phyloP scores from a whole-genome alignment of 2,888 invertebrate species.

The Sarcophaga caerulescens region DNA sequence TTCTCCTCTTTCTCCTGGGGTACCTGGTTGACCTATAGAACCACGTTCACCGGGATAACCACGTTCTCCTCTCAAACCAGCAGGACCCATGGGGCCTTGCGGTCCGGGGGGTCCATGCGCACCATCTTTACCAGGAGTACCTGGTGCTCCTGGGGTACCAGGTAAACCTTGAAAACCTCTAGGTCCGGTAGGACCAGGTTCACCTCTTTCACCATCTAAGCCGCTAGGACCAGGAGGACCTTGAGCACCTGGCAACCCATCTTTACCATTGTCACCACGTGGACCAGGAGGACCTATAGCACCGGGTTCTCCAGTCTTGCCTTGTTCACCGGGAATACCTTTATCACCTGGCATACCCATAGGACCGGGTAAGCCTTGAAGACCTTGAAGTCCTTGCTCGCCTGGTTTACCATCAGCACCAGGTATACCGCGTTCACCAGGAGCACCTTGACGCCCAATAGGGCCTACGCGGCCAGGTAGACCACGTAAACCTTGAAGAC shows the following conservation, averaged over 20 bases:
- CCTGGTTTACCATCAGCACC: slow-evolving; percentile 94
- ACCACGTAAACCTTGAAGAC: slow-evolving; percentile 84
- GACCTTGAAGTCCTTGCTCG: slow-evolving; percentile 89
- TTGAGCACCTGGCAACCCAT: slow-evolving; percentile 88
- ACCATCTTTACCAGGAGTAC: slow-evolving; percentile 91
- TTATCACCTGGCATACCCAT: slow-evolving; percentile 86
- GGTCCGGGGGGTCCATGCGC: slow-evolving; percentile 87
- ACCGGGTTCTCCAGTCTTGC: slow-evolving; percentile 88
- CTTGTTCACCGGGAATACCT: slow-evolving; percentile 88
- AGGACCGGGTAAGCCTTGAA: slow-evolving; percentile 90
- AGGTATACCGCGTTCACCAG: slow-evolving; percentile 88
- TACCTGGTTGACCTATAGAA: slow-evolving; percentile 84
- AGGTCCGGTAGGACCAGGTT: slow-evolving; percentile 88
- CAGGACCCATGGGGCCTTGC: slow-evolving; percentile 83
- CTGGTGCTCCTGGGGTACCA: slow-evolving; percentile 87
- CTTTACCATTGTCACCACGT: slow-evolving; percentile 89
- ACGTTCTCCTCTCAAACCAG: slow-evolving; percentile 85
- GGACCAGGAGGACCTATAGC: slow-evolving; percentile 89
- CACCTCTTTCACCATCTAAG: slow-evolving; percentile 88
- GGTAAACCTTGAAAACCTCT: slow-evolving; percentile 88
- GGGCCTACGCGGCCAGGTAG: slow-evolving; percentile 87
- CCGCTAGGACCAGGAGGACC: slow-evolving; percentile 88
- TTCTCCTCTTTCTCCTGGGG: slow-evolving; percentile 82
- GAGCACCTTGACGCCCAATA: slow-evolving; percentile 86
- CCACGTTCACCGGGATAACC: slow-evolving; percentile 89